Base-by-base conservation (phyloP, 2,888 invertebrate genomes). In the Nymphalis polychloros region DNA sequence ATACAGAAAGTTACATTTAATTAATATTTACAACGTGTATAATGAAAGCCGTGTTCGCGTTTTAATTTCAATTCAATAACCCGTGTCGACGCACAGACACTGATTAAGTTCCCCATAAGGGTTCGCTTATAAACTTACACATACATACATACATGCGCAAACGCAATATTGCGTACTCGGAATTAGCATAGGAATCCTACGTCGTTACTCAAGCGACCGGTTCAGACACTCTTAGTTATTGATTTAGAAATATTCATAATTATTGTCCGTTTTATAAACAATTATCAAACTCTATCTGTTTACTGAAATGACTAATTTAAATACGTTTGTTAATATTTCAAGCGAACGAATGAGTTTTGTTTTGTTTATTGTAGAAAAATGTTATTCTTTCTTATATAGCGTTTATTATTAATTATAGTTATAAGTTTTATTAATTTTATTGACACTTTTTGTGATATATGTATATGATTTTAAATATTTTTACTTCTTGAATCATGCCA, bases 51-150 rank as follows among this genome's bases (percentile, higher is more conserved):
- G 80, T 70, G 73, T 75, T 71, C 74, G 72, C 78, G 86, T 86
- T 92, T 91, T 90, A 90, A 92, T 92, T 88, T 83, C 84, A 78
- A 83, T 88, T 88, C 89, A 91, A 92, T 90, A 90, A 87, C 82
- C 84, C 91, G 77, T 90, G 88, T 89, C 90, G 86, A 82, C 84
- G 75, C 77, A 69, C 83, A 81, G 90, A 89, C 88, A 85, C 86
- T 87, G 89, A 90, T 87, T 87, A 89, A 90, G 81, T 81, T 84
- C 74, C 81, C 73, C 80, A 86, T 84, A 88, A 81, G 85, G 84
- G 81, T 81, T 76, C 79, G 81, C 80, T 83, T 81, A 75, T 72
- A 49, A 59, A 31, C 48, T 57, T 82, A 79, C 76, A 79, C 76
- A 77, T 71, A 63, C 63, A 52, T 68, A 68, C 75, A 74, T 73